Conservation (phyloP, 2,888 invertebrate genomes). For the Thymelicus sylvestris region DNA sequence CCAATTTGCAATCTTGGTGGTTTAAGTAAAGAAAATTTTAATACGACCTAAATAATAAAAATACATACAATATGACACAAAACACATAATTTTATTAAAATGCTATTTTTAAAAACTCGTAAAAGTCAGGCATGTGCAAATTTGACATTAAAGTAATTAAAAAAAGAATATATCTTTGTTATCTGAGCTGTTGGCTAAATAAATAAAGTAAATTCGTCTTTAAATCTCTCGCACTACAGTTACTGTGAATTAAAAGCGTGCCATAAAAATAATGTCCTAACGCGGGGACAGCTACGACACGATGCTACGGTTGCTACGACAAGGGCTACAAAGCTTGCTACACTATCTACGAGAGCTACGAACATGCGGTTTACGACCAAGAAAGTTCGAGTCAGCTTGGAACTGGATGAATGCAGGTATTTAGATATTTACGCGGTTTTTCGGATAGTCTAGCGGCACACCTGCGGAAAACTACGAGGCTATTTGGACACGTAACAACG, state of each 20-base stretch:
- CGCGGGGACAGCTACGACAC: too few species aligned
- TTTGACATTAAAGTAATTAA: neutral
- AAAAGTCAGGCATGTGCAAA: neutral
- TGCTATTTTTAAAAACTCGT: too few species aligned
- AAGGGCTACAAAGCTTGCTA: neutral
- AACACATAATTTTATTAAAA: too few species aligned
- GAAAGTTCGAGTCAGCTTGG: constrained; percentile 9
- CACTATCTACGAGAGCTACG: constrained; percentile 11
- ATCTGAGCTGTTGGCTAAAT: too few species aligned
- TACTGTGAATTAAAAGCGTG: neutral
- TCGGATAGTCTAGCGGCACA: too few species aligned
- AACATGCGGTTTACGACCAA: constrained; percentile 16
- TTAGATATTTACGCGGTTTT: neutral
- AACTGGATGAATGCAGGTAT: neutral
- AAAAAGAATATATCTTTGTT: neutral
- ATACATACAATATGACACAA: too few species aligned
- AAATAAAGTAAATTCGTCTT: neutral
- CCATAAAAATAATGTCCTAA: neutral
- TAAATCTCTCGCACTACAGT: neutral
- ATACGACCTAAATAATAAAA: constrained; percentile 3
- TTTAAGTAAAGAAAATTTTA: constrained; percentile 12
- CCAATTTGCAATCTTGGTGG: neutral
- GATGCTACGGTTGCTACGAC: neutral
- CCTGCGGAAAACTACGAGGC: too few species aligned
- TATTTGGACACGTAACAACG: too few species aligned